Evolutionary conservation across 2,888 invertebrate genomes (phyloP).

Genomic region (Cheilosia vulpina): DNA sequence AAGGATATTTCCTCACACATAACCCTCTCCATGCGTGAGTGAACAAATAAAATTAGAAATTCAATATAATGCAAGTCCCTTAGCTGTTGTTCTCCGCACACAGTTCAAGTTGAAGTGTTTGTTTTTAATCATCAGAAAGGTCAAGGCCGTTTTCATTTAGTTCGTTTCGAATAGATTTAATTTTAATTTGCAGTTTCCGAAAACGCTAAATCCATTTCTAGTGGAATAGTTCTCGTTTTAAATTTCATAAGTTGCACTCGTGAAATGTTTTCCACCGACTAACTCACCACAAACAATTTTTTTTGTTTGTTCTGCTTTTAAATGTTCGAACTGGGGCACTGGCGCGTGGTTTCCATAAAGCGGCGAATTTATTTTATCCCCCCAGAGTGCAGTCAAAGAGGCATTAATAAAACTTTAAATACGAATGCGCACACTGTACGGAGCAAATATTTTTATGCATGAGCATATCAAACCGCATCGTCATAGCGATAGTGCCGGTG

Average conservation of each 20-base stretch:
- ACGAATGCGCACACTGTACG: conserved; percentile 15
- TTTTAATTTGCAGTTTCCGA: background rate
- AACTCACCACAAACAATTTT: background rate
- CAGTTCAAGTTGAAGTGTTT: conserved; percentile 2
- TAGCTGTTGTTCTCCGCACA: background rate
- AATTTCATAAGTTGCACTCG: background rate
- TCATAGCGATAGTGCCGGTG: conserved; percentile 5
- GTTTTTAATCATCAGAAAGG: conserved; percentile 32
- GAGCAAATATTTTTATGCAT: conserved; percentile 26
- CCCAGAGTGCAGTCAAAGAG: conserved; percentile 32
- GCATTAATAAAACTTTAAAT: conserved; percentile 53
- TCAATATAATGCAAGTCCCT: conserved; percentile 15
- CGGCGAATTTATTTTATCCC: background rate
- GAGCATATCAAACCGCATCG: conserved; percentile 39
- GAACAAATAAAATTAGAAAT: conserved; percentile 31
- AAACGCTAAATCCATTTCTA: background rate
- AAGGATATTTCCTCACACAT: background rate
- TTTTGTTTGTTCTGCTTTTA: background rate
- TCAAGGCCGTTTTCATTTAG: conserved; percentile 2
- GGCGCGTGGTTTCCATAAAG: conserved; percentile 9
- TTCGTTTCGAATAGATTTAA: background rate
- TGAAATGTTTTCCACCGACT: background rate
- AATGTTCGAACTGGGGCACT: conserved; percentile 15
- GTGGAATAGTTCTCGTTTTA: background rate
- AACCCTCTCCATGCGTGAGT: conserved; percentile 2